Evolutionary conservation across 2,888 invertebrate genomes (phyloP).

Genomic region (Drosophila tanythrix): DNA sequence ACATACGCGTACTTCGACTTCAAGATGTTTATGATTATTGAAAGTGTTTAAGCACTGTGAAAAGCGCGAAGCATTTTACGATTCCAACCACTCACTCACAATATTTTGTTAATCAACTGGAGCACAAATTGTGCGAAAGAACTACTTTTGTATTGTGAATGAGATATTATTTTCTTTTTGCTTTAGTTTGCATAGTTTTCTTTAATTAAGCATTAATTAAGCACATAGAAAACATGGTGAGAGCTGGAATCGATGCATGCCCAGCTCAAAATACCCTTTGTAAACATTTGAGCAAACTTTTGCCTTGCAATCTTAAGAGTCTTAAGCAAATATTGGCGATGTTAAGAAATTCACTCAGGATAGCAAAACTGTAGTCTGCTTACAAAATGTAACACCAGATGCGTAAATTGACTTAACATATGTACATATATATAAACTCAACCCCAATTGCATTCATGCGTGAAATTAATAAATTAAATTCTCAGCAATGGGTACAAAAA

Average conservation of each 20-base stretch:
- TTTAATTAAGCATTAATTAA: background rate
- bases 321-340: background rate
- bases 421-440: background rate
- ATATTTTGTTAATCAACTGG: slow-evolving; percentile 1
- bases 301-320: background rate
- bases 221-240: no score
- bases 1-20: slow-evolving; percentile 14
- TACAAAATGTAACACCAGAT: background rate
- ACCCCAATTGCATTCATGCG: background rate
- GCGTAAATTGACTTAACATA: background rate
- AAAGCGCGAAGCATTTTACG: slow-evolving; percentile 6
- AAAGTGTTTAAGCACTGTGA: slow-evolving; percentile 2
- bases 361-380: background rate
- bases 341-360: background rate
- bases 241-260: background rate
- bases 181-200: background rate
- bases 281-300: background rate
- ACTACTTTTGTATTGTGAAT: slow-evolving; percentile 21
- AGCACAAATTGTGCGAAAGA: background rate
- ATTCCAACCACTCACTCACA: background rate
- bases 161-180: slow-evolving; percentile 6
- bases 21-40: slow-evolving; percentile 52
- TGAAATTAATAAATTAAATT: background rate
- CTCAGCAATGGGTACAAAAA: background rate
- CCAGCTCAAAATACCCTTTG: background rate